Percentiles rank a stretch among this genome's conserved stretches.
Evolutionary conservation across 2,113 vertebrate genomes (phyloP).

Genomic region (Herpetotheres cachinnans): DNA sequence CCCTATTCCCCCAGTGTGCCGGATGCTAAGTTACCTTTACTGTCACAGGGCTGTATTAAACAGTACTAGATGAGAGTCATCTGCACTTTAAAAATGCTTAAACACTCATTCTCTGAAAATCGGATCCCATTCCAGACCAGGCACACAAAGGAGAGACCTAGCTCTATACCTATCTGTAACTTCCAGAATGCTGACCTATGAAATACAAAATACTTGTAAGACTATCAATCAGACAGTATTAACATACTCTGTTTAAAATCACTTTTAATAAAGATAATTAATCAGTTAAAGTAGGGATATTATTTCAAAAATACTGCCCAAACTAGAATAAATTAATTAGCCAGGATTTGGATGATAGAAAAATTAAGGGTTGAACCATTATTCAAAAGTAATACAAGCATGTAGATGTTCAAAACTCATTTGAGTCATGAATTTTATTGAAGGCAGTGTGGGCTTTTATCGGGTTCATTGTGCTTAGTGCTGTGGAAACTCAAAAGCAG

Average conservation of each 20-base stretch:
- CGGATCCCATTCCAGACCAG: not conserved
- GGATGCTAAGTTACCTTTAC: not conserved
- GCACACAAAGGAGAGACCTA: not conserved
- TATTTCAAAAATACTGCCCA: not conserved
- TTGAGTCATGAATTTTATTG: not conserved
- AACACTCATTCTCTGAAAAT: not conserved
- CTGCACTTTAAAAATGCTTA: not conserved
- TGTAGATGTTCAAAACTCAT: not conserved
- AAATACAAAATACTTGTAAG: not conserved
- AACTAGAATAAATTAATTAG: not conserved
- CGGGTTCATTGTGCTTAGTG: not conserved
- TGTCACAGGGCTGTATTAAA: not conserved
- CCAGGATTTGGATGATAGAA: not conserved
- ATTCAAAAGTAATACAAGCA: not conserved
- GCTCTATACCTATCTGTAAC: not conserved
- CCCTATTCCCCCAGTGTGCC: not conserved
- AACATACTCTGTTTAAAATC: not conserved
- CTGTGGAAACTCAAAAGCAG: not conserved
- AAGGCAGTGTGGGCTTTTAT: not conserved
- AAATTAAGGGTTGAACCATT: not conserved
- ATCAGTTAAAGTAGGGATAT: not conserved
- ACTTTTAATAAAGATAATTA: not conserved
- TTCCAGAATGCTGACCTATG: not conserved
- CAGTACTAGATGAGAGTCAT: not conserved
- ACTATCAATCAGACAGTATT: not conserved